phyloP scores from a whole-genome alignment of 2,797 vertebrate species.

The Discoglossus pictus region DNA sequence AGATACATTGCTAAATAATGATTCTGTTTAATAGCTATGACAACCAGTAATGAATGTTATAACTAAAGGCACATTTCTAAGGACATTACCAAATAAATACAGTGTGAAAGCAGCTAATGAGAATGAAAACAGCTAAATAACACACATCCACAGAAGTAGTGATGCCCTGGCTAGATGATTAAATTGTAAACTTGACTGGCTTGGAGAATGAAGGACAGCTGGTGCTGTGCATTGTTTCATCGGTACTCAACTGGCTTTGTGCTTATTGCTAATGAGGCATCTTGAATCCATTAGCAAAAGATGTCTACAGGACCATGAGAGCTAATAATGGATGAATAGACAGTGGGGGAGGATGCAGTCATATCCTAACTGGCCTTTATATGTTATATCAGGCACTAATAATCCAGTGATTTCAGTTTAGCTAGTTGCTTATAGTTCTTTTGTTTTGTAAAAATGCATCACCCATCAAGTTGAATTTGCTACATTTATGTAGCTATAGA shows the following conservation, averaged over 20 bases:
- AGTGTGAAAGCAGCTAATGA: slow-evolving; percentile 10
- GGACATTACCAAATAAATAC: neutral
- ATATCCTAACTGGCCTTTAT: too few species aligned
- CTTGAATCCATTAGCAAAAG: slow-evolving; percentile 1
- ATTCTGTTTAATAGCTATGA: slow-evolving; percentile 25
- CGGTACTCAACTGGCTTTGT: slow-evolving; percentile 23
- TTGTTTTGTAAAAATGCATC: too few species aligned
- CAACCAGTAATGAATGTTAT: slow-evolving; percentile 21
- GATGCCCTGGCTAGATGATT: neutral
- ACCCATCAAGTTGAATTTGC: too few species aligned
- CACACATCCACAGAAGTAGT: neutral
- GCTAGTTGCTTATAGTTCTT: too few species aligned
- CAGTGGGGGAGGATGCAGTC: neutral
- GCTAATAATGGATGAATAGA: slow-evolving; percentile 7
- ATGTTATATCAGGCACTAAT: too few species aligned
- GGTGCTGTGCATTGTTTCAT: slow-evolving; percentile 14
- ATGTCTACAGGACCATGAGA: slow-evolving; percentile 4
- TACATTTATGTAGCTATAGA: too few species aligned
- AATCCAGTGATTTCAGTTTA: too few species aligned
- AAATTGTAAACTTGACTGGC: slow-evolving; percentile 20
- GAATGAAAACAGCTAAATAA: slow-evolving; percentile 10
- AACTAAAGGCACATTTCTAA: slow-evolving; percentile 24
- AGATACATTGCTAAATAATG: neutral
- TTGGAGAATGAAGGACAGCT: slow-evolving; percentile 11
- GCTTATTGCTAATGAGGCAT: slow-evolving; percentile 4